Base-by-base conservation (phyloP, 2,113 vertebrate genomes). In the Gallinago media region DNA sequence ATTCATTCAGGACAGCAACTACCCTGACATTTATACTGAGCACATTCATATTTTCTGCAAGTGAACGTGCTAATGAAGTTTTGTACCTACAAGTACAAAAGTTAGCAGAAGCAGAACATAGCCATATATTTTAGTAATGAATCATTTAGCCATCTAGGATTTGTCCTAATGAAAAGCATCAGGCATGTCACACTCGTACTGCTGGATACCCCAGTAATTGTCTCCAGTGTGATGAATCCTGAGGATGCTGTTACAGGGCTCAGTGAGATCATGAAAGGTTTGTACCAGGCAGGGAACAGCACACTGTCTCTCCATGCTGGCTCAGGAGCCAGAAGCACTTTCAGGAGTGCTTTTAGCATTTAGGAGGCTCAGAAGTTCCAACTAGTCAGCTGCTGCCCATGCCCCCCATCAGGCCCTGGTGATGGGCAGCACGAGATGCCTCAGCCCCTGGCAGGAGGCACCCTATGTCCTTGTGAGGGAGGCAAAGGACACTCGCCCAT, bases 391-490 rank as follows among this genome's bases (percentile, higher is more conserved):
- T 32, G 7, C 54, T 62, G 54, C 32, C 42, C 61, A 5, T 5
- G 16, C 1, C 4, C 26, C 66, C 31, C 0, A 0, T 2, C 61
- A 71, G n/a, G 27, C 68, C 32, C 55, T 11, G 18, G 20, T 25
- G 32, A 73, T 4, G 20, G 6, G 49, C 3, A 52, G 78, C 52
- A 54, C 7, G 1, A 4, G 44, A 21, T 52, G 59, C 18, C 55
- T 21, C 23, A 25, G 36, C 32, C 22, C n/a, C n/a, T n/a, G n/a
- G n/a, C n/a, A n/a, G n/a, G n/a, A n/a, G n/a, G n/a, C n/a, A n/a
- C n/a, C n/a, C 26, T 7, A 2, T 15, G 11, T 15, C 42, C 19
- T 3, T 10, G 11, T 4, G 0, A 42, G 40, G 12, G 36, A 47
- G 21, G 11, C 15, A 22, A 68, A 34, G 59, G 55, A 21, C 25